Evolutionary conservation across 2,888 invertebrate species (phyloP), one percentile per base, ranked within the genome.

Genomic region (Conchocele bisecta): DNA sequence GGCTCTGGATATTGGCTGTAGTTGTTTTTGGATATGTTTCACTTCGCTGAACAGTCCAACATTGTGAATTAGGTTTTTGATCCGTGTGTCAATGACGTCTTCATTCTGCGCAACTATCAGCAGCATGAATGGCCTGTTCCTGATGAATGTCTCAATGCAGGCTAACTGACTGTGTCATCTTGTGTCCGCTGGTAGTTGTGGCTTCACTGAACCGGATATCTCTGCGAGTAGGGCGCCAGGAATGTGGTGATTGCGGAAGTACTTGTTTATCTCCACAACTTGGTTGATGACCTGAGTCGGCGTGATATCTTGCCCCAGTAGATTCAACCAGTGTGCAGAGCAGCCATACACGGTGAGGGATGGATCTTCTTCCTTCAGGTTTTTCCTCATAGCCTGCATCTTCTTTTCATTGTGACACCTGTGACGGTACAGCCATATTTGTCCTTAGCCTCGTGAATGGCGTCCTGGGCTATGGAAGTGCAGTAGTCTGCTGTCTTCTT

Each of bases 51-150:
- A 59, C 7, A 65, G 33, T 15, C 74, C 74, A 50, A 74, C 44
- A 46, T 74, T 74, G 37, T 65, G 60, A n/a, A 69, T 74, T 2
- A 69, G 48, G n/a, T 56, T 65, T 2, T 53, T 15, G 9, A 74
- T 60, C 44, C 69, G 33, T 3, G 51, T n/a, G 24, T 69, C 69
- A n/a, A 74, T 56, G 35, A 48, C 22, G 17, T 74, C 69, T n/a
- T 73, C 68, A 60, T 69, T 64, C 39, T 74, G 35, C 2, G 64
- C 64, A 29, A 24, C 22, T n/a, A 69, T 57, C 9, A 69, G 17
- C 50, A 69, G 3, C 48, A 69, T 54, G 17, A 26, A 48, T 3
- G 57, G 63, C 29, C 48, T 33, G 54, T 66, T 60, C 26, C 11
- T 39, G 3, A 56, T 24, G 56, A 33, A 71, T 28, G 60, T 71